Evolutionary conservation across 2,113 vertebrate genomes (phyloP).

Genomic region (Gadus chalcogrammus): DNA sequence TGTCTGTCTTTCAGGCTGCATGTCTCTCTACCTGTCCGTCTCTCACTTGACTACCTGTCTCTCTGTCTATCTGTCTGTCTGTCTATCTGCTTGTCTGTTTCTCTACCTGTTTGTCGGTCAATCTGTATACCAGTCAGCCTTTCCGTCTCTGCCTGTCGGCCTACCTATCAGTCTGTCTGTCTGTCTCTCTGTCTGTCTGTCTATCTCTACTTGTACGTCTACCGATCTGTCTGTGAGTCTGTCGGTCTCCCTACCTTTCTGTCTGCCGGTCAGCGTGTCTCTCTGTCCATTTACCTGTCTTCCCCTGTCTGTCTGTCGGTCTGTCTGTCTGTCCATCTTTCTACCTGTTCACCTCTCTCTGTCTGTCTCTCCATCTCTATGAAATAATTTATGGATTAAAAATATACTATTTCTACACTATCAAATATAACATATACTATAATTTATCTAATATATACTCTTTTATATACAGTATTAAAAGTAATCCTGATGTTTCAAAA

Average conservation of each 20-base stretch:
- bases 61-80: neutral
- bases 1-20: no score
- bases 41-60: neutral
- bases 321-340: neutral
- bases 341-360: neutral
- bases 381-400: neutral
- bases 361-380: neutral
- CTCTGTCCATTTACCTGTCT: neutral
- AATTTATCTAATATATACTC: no score
- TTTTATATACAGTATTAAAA: no score
- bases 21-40: neutral
- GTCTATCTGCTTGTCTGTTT: neutral
- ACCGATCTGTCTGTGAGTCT: neutral
- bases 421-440: no score
- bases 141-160: no score
- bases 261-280: neutral
- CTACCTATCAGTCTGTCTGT: neutral
- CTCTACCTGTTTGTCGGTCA: neutral
- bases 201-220: neutral
- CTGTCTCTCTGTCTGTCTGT: constrained; percentile 1
- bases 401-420: no score
- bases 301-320: neutral
- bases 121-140: no score
- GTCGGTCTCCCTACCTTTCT: neutral
- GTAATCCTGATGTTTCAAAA: no score